Conservation (phyloP, 2,797 vertebrate species). For the Pteronotus mesoamericanus region DNA sequence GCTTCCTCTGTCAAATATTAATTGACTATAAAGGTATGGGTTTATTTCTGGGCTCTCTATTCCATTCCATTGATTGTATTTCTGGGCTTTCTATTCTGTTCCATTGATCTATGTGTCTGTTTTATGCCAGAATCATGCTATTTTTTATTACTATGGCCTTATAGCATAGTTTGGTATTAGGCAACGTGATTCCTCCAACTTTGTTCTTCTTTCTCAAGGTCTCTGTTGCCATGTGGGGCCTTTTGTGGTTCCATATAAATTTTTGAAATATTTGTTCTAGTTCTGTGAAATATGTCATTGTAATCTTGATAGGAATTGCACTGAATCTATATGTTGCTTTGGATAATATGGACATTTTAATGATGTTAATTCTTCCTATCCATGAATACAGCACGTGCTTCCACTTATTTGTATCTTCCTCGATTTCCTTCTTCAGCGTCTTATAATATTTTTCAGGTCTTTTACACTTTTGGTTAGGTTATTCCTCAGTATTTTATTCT, state of each 20-base stretch:
- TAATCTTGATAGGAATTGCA: background rate
- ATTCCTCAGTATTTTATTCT: background rate
- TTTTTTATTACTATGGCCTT: background rate
- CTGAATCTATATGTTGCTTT: background rate
- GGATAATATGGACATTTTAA: background rate
- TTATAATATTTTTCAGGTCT: background rate
- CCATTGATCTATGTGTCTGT: background rate
- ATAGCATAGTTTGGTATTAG: background rate
- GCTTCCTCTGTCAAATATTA: background rate
- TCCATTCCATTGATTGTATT: no score
- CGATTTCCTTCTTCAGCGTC: background rate
- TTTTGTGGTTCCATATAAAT: background rate
- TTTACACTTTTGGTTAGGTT: background rate
- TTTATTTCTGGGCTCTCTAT: background rate
- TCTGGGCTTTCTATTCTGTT: background rate
- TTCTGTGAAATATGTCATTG: background rate
- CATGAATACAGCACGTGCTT: background rate
- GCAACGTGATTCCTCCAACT: background rate
- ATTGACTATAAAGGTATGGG: background rate
- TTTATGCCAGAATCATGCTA: background rate
- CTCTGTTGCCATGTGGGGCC: background rate
- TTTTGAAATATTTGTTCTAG: background rate
- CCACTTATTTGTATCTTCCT: background rate
- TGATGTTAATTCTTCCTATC: background rate
- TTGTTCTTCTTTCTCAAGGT: background rate